Percentiles rank a stretch among this genome's conserved stretches.
Evolutionary conservation across 2,888 invertebrate species (phyloP).

Genomic region (Aleiodes alternator): DNA sequence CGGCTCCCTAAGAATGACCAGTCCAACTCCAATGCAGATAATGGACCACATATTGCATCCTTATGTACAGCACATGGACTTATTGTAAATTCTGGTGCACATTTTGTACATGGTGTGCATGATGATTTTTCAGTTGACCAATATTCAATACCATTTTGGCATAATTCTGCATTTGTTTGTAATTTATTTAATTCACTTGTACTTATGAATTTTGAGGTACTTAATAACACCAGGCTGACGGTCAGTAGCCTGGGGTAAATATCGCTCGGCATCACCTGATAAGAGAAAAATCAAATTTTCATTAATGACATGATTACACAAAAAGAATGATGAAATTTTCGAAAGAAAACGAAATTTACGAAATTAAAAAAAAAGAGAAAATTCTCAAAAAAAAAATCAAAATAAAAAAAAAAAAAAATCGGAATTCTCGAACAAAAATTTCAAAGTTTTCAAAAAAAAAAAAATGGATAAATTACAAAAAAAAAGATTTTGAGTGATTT

Average conservation of each 20-base stretch:
- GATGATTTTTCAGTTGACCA: slow-evolving; percentile 81
- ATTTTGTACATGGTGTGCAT: slow-evolving; percentile 84
- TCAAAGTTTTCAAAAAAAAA: too few species aligned
- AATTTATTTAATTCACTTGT: slow-evolving; percentile 32
- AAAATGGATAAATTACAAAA: not conserved
- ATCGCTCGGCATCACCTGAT: slow-evolving; percentile 68
- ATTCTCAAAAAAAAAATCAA: too few species aligned
- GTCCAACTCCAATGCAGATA: slow-evolving; percentile 81
- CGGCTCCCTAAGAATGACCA: slow-evolving; percentile 75
- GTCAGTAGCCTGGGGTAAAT: slow-evolving; percentile 61
- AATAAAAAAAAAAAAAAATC: too few species aligned
- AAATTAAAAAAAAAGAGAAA: not conserved
- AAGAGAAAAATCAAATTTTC: slow-evolving; percentile 15
- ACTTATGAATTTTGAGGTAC: slow-evolving; percentile 7
- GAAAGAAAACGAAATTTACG: not conserved
- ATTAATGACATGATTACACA: too few species aligned
- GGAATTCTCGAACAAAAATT: too few species aligned
- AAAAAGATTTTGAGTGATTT: too few species aligned
- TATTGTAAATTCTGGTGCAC: slow-evolving; percentile 81
- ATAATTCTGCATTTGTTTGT: slow-evolving; percentile 52
- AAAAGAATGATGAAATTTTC: slow-evolving; percentile 11
- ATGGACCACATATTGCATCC: slow-evolving; percentile 85
- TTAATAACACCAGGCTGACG: slow-evolving; percentile 63
- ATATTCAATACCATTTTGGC: slow-evolving; percentile 80
- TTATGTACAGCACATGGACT: slow-evolving; percentile 86